Base-by-base conservation (phyloP, 2,888 invertebrate genomes). In the Hololepta plana region DNA sequence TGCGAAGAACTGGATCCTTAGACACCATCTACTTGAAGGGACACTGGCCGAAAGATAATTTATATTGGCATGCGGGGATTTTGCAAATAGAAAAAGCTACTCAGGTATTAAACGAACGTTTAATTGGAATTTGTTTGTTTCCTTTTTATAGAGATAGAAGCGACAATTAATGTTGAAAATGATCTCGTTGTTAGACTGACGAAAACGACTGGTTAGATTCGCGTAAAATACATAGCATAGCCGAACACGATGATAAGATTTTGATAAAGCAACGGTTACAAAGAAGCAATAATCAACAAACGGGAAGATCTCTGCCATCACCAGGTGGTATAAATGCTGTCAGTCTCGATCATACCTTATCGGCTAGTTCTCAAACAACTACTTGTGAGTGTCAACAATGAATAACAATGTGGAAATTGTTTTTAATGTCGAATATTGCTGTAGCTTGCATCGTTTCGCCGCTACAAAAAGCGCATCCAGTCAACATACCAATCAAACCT, bases 21-120 rank as follows among this genome's bases (percentile, higher is more conserved):
- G 81, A 81, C 49, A 72, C 79, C 11, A 64, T 81, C 40, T 77
- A 80, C 53, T 63, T 77, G 43, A 72, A 72, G 47, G 79, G 76
- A 41, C 75, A 76, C 44, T 77, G 75, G 73, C 72, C 77, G 20
- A 62, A 72, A 40, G 77, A 77, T 45, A 55, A 54, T 35, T 67
- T 72, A 42, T 72, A 72, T 47, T 62, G 69, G 39, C 69, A 73
- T 44, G 66, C 69, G 39, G 69, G 69, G 37, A 54, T 68, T 35
- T 58, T 76, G 39, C 68, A 73, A 54, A 64, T 79, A 36, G 75
- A 80, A 51, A 79, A 79, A 57, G 72, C 76, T 31, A 79, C 79
- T 40, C 80, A 80, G 67, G 79, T 77, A 59, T 49, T 17, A 17
- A 17, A 7, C 17, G 7, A 7, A 24, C 13, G 10, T 13, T 9